Percentiles rank a stretch among this genome's conserved stretches.
Conservation (phyloP, 2,113 vertebrate species). For the Cyphomyrus plagiostoma region DNA sequence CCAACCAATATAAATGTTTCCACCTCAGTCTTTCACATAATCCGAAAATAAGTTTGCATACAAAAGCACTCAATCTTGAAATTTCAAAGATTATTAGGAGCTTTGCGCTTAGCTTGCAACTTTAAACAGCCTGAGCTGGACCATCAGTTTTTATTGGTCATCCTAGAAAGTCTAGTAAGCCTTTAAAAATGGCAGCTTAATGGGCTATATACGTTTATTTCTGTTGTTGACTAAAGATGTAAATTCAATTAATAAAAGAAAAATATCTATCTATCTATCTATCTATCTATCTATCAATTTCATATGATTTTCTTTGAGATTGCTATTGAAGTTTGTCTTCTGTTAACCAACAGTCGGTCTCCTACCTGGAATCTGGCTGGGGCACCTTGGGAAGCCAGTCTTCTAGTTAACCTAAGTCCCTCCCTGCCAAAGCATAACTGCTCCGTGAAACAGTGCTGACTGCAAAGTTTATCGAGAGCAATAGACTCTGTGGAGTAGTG, state of each 20-base stretch:
- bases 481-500: neutral
- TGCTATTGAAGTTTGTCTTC: neutral
- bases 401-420: constrained; percentile 13
- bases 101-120: neutral
- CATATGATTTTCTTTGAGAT: neutral
- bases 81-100: neutral
- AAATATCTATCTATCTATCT: too few species aligned
- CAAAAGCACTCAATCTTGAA: neutral
- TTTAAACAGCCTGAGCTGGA: neutral
- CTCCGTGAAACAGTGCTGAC: too few species aligned
- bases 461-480: neutral
- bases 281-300: neutral
- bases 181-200: neutral
- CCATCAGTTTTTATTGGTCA: neutral
- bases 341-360: neutral
- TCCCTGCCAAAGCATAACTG: neutral
- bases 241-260: neutral
- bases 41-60: neutral
- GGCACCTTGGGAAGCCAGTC: neutral
- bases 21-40: neutral
- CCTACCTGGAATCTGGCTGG: neutral
- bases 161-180: neutral
- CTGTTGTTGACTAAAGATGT: neutral
- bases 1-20: neutral
- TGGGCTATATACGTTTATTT: neutral